A percentile compares a stretch with the other conserved stretches of the same genome.
These are phyloP conservation scores for Hydropsyche betteni DNA, from an alignment of 2,888 invertebrate genomes.

Conservation along the genomic window DNA sequence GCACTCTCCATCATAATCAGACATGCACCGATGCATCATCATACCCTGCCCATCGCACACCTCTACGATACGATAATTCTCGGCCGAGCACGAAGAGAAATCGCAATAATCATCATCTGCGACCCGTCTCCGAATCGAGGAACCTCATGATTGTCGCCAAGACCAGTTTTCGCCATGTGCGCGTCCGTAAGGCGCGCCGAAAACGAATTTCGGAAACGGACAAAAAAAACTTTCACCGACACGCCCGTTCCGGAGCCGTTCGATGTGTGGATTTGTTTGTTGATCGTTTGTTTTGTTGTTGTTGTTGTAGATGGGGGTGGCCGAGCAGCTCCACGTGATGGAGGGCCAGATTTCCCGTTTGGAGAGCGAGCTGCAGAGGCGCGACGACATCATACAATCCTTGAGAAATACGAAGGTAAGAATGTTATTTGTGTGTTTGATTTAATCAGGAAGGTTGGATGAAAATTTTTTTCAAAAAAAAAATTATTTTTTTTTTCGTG, in stretches of 20 bases:
- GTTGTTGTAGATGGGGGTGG: constrained; percentile 49
- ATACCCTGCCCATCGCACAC: no score
- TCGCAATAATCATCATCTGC: constrained; percentile 11
- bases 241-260: neutral
- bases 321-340: constrained; percentile 51
- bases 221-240: constrained; percentile 1
- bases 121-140: neutral
- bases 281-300: neutral
- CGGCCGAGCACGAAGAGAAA: neutral
- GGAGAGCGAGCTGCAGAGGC: constrained; percentile 50
- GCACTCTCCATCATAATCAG: no score
- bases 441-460: no score
- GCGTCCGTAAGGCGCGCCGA: constrained; percentile 12
- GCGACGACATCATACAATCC: constrained; percentile 50
- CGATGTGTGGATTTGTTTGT: no score
- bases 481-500: no score
- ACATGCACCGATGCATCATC: no score
- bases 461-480: no score
- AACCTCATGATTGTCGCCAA: neutral
- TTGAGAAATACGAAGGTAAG: constrained; percentile 49
- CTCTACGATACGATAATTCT: no score
- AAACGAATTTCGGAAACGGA: neutral
- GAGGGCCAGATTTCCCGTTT: constrained; percentile 51
- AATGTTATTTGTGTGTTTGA: neutral
- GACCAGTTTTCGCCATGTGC: neutral